phyloP scores from a whole-genome alignment of 2,797 vertebrate genomes.

The Triplophysa bombifrons region DNA sequence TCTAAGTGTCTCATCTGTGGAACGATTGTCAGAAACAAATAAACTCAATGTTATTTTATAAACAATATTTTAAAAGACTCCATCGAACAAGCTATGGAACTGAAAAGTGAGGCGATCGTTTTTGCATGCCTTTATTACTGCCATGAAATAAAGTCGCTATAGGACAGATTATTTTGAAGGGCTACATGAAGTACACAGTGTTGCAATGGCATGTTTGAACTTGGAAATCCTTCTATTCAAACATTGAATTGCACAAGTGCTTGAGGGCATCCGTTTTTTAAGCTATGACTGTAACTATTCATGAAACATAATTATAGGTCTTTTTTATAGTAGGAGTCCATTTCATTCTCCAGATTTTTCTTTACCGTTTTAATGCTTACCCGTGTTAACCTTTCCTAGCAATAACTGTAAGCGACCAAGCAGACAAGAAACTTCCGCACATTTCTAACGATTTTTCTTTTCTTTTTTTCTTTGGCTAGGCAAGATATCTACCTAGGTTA shows the following conservation, averaged over 20 bases:
- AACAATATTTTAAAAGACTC: slow-evolving; percentile 13
- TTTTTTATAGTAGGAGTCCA: not conserved
- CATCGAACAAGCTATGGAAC: slow-evolving; percentile 21
- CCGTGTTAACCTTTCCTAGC: not conserved
- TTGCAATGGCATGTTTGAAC: slow-evolving; percentile 25
- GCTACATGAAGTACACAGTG: slow-evolving; percentile 33
- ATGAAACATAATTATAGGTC: not conserved
- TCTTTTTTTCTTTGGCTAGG: not conserved
- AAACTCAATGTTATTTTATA: slow-evolving; percentile 27
- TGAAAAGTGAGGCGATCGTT: slow-evolving; percentile 1
- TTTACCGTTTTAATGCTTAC: not conserved
- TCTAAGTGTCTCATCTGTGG: not conserved
- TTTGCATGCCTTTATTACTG: slow-evolving; percentile 39
- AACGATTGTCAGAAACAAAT: not conserved
- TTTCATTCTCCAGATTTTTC: not conserved
- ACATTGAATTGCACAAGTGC: not conserved
- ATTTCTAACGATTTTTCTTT: no score
- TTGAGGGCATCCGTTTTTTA: not conserved
- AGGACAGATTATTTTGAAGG: slow-evolving; percentile 16
- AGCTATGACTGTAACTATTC: slow-evolving; percentile 2
- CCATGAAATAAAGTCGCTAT: not conserved
- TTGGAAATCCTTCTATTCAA: not conserved
- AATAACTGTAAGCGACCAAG: not conserved
- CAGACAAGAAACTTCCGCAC: no score
- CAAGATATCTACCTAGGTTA: not conserved